Conservation (phyloP, 1,140 invertebrate species). For the Drosophila santomea region DNA sequence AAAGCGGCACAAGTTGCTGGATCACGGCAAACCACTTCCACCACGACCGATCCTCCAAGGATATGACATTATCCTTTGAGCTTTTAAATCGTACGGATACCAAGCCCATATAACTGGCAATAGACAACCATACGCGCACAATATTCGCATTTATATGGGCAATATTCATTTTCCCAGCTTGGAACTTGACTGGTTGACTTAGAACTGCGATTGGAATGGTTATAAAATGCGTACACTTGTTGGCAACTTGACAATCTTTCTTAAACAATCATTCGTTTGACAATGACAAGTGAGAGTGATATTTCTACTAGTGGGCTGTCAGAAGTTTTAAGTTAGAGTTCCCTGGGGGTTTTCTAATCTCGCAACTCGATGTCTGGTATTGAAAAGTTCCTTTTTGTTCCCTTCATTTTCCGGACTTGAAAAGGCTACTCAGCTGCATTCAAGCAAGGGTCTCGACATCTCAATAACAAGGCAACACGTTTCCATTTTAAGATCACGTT, state of each 20-base stretch:
- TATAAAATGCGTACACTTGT: background rate
- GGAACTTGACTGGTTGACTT: background rate
- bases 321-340: background rate
- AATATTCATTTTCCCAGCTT: background rate
- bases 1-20: background rate
- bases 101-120: constrained; percentile 6
- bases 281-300: constrained; percentile 1
- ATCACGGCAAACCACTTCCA: background rate
- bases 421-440: background rate
- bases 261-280: background rate
- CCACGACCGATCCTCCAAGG: background rate
- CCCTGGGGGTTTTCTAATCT: background rate
- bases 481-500: constrained; percentile 41
- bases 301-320: background rate
- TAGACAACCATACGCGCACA: background rate
- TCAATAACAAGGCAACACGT: constrained; percentile 33
- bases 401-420: background rate
- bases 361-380: background rate
- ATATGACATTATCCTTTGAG: background rate
- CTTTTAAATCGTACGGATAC: constrained; percentile 11
- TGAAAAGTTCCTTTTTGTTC: background rate
- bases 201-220: background rate
- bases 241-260: background rate
- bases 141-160: background rate
- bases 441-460: constrained; percentile 10